Evolutionary conservation across 2,797 vertebrate species (phyloP), one percentile per base, ranked within the genome.

Genomic region (Clarias laeviceps): DNA sequence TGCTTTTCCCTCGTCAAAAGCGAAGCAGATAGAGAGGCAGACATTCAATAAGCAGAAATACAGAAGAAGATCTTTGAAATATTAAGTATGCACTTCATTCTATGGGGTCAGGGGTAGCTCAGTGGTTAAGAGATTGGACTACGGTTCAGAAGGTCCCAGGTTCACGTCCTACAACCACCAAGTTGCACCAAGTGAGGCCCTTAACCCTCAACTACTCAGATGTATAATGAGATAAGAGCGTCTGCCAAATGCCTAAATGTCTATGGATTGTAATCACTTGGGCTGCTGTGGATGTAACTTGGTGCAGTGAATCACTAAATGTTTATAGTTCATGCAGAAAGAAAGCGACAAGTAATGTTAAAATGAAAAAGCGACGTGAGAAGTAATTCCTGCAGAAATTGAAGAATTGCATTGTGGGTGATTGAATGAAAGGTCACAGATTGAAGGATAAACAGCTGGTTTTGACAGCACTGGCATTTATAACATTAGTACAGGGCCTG

Each of bases 391-490:
- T 76, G 15, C 27, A 56, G 15, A 56, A 76, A 76, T 56, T n/a
- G n/a, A 56, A 74, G 50, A 76, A 54, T 56, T 56, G 72, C 72
- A 74, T 56, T 74, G 40, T 74, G 72, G 72, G n/a, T 29, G 45
- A 74, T 7, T 2, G 3, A 74, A 54, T 27, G 24, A 56, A 76
- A 56, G n/a, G 72, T 54, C 50, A 56, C n/a, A 29, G n/a, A 54
- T 56, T 54, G n/a, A 74, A 18, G 24, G 27, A 54, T 27, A 74
- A 54, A 29, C 22, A 24, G 11, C 8, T 12, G 20, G 2, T 1
- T 12, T 37, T 40, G 34, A 12, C 68, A 68, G 65, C 29, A 20
- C 17, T 2, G 18, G 65, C 8, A 65, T 29, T 65, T 65, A 15
- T 29, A 17, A 18, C 32, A 6, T 34, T 8, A 68, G 5, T 18